phyloP scores from a whole-genome alignment of 2,888 invertebrate genomes.

The Cabera pusaria region DNA sequence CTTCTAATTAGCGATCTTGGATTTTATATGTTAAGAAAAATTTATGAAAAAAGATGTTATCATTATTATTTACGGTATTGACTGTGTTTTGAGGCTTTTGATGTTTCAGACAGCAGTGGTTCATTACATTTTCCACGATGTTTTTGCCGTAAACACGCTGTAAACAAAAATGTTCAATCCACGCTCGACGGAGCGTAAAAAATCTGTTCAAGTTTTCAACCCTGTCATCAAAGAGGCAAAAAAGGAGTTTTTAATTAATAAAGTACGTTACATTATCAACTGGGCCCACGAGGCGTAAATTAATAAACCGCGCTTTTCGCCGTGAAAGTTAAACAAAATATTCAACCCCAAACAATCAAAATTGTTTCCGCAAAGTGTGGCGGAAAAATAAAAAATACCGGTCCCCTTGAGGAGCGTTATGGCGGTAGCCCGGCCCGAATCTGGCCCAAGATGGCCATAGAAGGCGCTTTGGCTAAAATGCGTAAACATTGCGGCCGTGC shows the following conservation, averaged over 20 bases:
- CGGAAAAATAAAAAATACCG: slow-evolving; percentile 29
- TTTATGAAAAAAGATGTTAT: no score
- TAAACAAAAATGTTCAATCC: slow-evolving; percentile 10
- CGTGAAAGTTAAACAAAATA: slow-evolving; percentile 32
- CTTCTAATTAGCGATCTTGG: no score
- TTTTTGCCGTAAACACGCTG: slow-evolving; percentile 1
- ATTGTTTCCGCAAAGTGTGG: slow-evolving; percentile 33
- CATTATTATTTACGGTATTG: no score
- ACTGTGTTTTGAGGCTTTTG: no score
- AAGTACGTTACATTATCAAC: slow-evolving; percentile 32
- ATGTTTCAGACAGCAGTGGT: no score
- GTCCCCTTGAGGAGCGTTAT: slow-evolving; percentile 48
- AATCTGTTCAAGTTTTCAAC: slow-evolving; percentile 23
- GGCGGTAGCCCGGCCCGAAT: slow-evolving; percentile 44
- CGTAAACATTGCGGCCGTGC: slow-evolving; percentile 46
- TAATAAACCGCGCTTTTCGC: slow-evolving; percentile 31
- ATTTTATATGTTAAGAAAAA: no score
- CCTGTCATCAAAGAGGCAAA: slow-evolving; percentile 27
- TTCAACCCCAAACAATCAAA: slow-evolving; percentile 35
- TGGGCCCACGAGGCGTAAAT: slow-evolving; percentile 32
- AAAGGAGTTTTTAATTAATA: slow-evolving; percentile 34
- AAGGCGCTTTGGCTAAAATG: slow-evolving; percentile 61
- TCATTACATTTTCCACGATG: no score
- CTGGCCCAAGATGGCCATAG: slow-evolving; percentile 55
- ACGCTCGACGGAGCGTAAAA: slow-evolving; percentile 21